Conservation (phyloP, 2,113 vertebrate genomes). For the Ceuthmochares aereus region DNA sequence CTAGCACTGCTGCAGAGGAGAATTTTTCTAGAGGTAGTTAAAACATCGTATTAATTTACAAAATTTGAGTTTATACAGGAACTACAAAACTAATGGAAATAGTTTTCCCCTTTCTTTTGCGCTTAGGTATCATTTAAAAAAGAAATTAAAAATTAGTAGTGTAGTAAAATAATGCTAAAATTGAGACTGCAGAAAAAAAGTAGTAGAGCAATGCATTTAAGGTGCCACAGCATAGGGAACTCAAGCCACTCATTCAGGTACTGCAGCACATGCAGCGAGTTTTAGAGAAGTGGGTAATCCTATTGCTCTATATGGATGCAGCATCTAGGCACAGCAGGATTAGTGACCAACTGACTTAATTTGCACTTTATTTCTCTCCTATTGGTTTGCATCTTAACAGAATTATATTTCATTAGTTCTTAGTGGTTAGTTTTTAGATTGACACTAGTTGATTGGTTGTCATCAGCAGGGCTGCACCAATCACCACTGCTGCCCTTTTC, state of each 20-base stretch:
- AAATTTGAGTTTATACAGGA: neutral
- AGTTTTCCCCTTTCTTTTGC: neutral
- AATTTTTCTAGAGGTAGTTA: neutral
- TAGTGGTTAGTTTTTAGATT: constrained; percentile 30
- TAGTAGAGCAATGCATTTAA: constrained; percentile 62
- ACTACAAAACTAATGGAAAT: constrained; percentile 30
- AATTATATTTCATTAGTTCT: constrained; percentile 44
- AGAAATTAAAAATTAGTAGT: constrained; percentile 69
- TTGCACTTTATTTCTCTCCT: constrained; percentile 43
- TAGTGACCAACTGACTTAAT: neutral
- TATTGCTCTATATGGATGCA: neutral
- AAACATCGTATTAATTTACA: neutral
- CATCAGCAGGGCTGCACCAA: neutral
- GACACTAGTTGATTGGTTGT: neutral
- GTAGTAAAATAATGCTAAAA: constrained; percentile 62
- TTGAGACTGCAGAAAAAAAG: constrained; percentile 55
- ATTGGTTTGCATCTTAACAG: neutral
- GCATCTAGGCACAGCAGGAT: neutral
- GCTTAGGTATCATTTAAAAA: constrained; percentile 25
- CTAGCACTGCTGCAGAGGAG: neutral
- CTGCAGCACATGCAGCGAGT: neutral
- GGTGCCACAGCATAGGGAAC: constrained; percentile 39
- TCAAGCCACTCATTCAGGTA: neutral
- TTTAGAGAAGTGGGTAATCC: constrained; percentile 28
- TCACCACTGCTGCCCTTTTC: neutral